Base-by-base conservation (phyloP, 1,140 invertebrate species). In the Hycleus cichorii region DNA sequence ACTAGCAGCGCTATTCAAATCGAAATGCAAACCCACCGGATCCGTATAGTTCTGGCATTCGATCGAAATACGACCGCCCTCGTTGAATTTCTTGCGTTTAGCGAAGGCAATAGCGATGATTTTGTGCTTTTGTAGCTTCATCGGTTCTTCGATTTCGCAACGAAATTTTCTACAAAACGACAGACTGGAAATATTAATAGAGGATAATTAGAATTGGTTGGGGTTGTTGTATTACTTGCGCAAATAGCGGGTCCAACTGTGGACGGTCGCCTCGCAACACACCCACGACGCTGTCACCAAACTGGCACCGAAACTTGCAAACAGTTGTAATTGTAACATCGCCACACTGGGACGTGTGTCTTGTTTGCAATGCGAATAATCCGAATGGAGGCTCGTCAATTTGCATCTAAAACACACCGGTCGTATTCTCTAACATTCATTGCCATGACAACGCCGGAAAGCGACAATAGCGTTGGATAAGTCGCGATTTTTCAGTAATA, bases 211-310 rank as follows among this genome's bases (percentile, higher is more conserved):
- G 25, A 49, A 6, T n/a, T 18, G 18, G 11, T 0, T 3, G 40
- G 9, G 6, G 11, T 5, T 42, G 39, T 27, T 47, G n/a, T 46
- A 58, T 69, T 80, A 93, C 90, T 86, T 88, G 73, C 83, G 81
- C 27, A 94, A 77, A 72, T 90, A 93, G 62, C 90, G 78, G 50
- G 83, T 82, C 93, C 93, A 97, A 0, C 86, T 85, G 58, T 88
- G 81, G 2, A 90, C 69, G 0, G 91, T 90, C 18, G 88, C 86
- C 39, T 81, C 79, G 27, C 90, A 95, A 90, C 91, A 95, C 24
- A 91, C 89, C 91, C 91, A 96, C 3, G 88, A 90, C 3, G 91
- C 90, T 87, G 95, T 92, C n/a, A 90, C 77, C 56, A 93, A 82
- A 27, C 91, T 91, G 46, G 85, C 82, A 52, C 85, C 85, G 76